These are phyloP conservation scores for Eilema caniola DNA, from an alignment of 2,888 invertebrate genomes.

Conservation along the genomic window DNA sequence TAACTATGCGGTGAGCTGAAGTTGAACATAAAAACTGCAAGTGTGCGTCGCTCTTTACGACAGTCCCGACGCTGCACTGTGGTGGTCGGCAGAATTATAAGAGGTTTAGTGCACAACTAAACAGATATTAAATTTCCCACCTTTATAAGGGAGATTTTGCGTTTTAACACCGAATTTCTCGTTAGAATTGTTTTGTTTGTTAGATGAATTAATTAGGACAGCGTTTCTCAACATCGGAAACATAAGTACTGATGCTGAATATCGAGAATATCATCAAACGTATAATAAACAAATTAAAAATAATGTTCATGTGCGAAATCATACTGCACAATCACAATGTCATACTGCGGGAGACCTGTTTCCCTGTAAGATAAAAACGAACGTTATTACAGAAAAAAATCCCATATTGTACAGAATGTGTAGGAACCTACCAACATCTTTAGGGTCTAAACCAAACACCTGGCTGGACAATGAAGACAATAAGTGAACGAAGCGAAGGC, in stretches of 20 bases:
- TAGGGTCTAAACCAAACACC: no score
- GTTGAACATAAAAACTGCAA: constrained; percentile 81
- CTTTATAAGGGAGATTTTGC: constrained; percentile 43
- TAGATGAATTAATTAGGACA: constrained; percentile 19
- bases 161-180: constrained; percentile 28
- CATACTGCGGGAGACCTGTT: no score
- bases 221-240: constrained; percentile 3
- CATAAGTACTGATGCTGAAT: not conserved
- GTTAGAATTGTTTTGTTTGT: constrained; percentile 37
- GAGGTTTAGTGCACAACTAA: constrained; percentile 66
- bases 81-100: constrained; percentile 72
- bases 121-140: constrained; percentile 64
- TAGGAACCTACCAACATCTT: no score
- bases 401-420: no score
- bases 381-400: no score
- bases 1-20: constrained; percentile 83
- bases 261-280: not conserved
- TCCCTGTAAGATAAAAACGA: no score
- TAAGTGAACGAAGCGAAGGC: no score
- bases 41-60: constrained; percentile 78
- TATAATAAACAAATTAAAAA: no score
- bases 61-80: constrained; percentile 55
- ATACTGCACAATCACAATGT: no score
- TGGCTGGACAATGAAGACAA: no score
- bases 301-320: no score